Evolutionary conservation across 2,113 vertebrate species (phyloP).

Genomic region (Heterotis niloticus): DNA sequence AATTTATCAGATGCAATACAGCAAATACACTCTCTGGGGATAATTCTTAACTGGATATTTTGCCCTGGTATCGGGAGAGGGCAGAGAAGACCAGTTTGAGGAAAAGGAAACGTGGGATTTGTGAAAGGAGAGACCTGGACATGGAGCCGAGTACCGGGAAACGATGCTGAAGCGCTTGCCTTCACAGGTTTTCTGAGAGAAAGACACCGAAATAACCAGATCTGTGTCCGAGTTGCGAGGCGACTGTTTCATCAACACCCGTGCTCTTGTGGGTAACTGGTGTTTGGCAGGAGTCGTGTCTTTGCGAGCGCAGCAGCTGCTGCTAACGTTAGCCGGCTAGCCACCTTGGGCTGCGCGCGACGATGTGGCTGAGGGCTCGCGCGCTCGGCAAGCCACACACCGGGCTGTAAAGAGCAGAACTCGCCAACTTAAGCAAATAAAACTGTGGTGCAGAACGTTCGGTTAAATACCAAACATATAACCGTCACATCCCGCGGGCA

Average conservation of each 20-base stretch:
- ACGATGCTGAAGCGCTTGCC: neutral
- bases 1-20: neutral
- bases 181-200: neutral
- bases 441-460: no score
- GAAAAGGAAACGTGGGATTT: slow-evolving; percentile 13
- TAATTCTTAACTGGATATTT: slow-evolving; percentile 1
- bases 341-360: neutral
- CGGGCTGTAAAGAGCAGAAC: no score
- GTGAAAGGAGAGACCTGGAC: slow-evolving; percentile 1
- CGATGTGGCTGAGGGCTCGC: neutral
- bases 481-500: no score
- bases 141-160: neutral
- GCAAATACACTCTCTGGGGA: neutral
- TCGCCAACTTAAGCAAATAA: no score
- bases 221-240: no score
- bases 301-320: neutral
- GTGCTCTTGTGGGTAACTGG: neutral
- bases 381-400: no score
- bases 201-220: neutral
- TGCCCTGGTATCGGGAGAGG: neutral
- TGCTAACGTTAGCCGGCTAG: slow-evolving; percentile 52
- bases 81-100: neutral
- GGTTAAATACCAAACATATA: no score
- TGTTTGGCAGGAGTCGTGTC: neutral
- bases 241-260: neutral